Evolutionary conservation across 2,797 vertebrate species (phyloP).

Genomic region (Lutjanus campechanus): DNA sequence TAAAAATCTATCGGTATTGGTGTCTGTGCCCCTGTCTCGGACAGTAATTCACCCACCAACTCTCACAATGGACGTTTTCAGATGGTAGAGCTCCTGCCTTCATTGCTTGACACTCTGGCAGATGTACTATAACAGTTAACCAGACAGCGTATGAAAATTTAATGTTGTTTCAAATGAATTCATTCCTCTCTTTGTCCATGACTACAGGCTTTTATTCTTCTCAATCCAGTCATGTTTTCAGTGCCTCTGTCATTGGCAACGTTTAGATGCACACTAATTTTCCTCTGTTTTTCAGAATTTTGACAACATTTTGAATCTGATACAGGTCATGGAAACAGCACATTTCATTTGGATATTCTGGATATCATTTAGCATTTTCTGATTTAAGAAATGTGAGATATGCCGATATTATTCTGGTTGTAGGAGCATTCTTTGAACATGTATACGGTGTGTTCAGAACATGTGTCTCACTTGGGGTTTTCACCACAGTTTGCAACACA

Average conservation of each 20-base stretch:
- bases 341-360: too few species aligned
- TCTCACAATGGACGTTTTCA: not conserved
- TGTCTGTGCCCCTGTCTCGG: slow-evolving; percentile 2
- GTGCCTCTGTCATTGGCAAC: not conserved
- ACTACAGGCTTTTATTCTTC: slow-evolving; percentile 28
- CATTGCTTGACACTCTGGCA: slow-evolving; percentile 25
- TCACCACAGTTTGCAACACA: too few species aligned
- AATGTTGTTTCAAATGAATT: slow-evolving; percentile 46
- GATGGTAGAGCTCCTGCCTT: slow-evolving; percentile 2
- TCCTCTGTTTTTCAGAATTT: too few species aligned
- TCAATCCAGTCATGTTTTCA: not conserved
- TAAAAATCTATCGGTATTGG: slow-evolving; percentile 12
- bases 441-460: too few species aligned
- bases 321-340: too few species aligned
- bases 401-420: too few species aligned
- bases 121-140: slow-evolving; percentile 32
- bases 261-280: too few species aligned
- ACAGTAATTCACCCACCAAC: slow-evolving; percentile 3
- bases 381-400: too few species aligned
- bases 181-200: slow-evolving; percentile 24
- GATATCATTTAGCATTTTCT: too few species aligned
- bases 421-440: too few species aligned
- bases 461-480: too few species aligned
- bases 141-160: slow-evolving; percentile 34
- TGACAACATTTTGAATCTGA: too few species aligned